phyloP scores from a whole-genome alignment of 1,140 invertebrate genomes.

The Magallana ariakensis region DNA sequence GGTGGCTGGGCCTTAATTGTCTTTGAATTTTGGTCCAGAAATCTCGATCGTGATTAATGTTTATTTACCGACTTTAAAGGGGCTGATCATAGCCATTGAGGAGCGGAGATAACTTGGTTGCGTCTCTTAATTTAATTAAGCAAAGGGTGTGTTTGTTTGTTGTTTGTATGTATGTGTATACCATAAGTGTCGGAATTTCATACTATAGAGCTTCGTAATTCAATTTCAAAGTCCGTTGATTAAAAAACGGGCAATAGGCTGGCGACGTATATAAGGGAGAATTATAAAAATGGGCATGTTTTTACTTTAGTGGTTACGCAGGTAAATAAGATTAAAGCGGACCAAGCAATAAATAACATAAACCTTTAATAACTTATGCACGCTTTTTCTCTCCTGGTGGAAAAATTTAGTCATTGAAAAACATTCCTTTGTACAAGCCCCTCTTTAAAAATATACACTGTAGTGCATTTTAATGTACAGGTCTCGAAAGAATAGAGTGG shows the following conservation, averaged over 20 bases:
- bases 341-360: conserved; percentile 11
- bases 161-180: neutral
- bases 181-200: neutral
- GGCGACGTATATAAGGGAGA: neutral
- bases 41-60: neutral
- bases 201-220: neutral
- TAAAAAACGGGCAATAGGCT: conserved; percentile 12
- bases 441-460: neutral
- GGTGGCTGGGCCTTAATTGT: conserved; percentile 7
- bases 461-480: conserved; percentile 22
- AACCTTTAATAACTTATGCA: conserved; percentile 16
- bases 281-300: conserved; percentile 16
- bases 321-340: conserved; percentile 22
- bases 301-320: neutral
- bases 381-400: neutral
- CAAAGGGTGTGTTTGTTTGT: conserved; percentile 22
- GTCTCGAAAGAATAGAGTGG: neutral
- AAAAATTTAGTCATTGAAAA: conserved; percentile 20
- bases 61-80: conserved; percentile 32
- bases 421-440: neutral
- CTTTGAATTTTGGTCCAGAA: conserved; percentile 28
- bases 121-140: conserved; percentile 35
- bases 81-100: neutral
- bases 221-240: neutral
- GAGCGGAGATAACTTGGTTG: neutral